These are phyloP conservation scores for Romanogobio albipinnatus DNA, from an alignment of 2,113 vertebrate genomes.

Conservation along the genomic window DNA sequence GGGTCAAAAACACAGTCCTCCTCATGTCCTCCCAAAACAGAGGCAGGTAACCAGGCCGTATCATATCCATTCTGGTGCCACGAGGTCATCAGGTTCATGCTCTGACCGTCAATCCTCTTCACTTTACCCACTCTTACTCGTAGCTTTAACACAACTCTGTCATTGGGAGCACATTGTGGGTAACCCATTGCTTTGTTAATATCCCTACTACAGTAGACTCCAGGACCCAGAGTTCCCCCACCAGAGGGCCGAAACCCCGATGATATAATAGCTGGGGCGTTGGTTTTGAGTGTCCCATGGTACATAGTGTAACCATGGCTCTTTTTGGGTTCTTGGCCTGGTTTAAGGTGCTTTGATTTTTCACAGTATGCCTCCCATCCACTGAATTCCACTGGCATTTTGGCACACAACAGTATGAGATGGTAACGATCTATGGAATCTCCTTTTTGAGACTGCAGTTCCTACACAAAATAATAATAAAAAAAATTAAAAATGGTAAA, in stretches of 20 bases:
- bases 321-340: slow-evolving; percentile 59
- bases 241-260: slow-evolving; percentile 57
- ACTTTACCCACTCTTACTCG: slow-evolving; percentile 63
- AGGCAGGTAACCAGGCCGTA: slow-evolving; percentile 62
- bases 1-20: slow-evolving; percentile 66
- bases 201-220: slow-evolving; percentile 65
- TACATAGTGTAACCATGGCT: slow-evolving; percentile 63
- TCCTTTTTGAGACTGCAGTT: not conserved
- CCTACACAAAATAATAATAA: not conserved
- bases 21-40: not conserved
- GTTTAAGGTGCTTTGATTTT: slow-evolving; percentile 51
- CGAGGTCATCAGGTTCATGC: not conserved
- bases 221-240: slow-evolving; percentile 59
- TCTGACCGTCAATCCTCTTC: slow-evolving; percentile 57
- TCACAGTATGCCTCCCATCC: slow-evolving; percentile 56
- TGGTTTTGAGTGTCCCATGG: slow-evolving; percentile 60
- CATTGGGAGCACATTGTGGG: not conserved
- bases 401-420: not conserved
- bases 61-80: slow-evolving; percentile 66
- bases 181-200: slow-evolving; percentile 60
- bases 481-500: not conserved
- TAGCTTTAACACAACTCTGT: slow-evolving; percentile 61
- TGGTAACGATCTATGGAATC: not conserved
- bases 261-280: slow-evolving; percentile 55
- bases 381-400: slow-evolving; percentile 56